These are phyloP conservation scores for Cebus imitator DNA, from an alignment of 2,113 vertebrate genomes.

Conservation along the genomic window DNA sequence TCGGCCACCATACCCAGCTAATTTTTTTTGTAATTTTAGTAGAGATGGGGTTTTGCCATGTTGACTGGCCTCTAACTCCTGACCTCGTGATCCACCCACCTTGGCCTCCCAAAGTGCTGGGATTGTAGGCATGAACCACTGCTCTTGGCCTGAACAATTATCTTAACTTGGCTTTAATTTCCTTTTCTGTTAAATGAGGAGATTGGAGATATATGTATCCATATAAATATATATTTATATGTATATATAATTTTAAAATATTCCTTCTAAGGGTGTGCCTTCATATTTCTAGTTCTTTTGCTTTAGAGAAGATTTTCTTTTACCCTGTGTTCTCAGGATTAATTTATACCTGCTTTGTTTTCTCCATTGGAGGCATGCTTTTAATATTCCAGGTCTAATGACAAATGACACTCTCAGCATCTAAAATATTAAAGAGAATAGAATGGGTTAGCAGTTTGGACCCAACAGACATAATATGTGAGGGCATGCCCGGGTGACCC, in stretches of 20 bases:
- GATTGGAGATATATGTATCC: background rate
- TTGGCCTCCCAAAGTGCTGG: no score
- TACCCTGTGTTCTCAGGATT: background rate
- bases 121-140: no score
- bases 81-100: no score
- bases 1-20: no score
- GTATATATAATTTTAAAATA: background rate
- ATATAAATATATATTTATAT: background rate
- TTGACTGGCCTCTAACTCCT: no score
- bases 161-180: conserved; percentile 24
- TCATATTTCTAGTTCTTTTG: background rate
- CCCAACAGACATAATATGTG: no score
- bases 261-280: background rate
- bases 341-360: background rate
- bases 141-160: background rate
- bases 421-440: background rate
- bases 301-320: background rate
- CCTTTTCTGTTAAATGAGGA: background rate
- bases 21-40: no score
- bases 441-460: background rate
- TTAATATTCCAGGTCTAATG: background rate
- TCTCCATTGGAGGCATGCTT: background rate
- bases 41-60: no score
- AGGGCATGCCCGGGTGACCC: background rate
- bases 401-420: background rate